A percentile compares a stretch with the other conserved stretches of the same genome.
phyloP scores from a whole-genome alignment of 2,113 vertebrate genomes.

The Chaetura pelagica region DNA sequence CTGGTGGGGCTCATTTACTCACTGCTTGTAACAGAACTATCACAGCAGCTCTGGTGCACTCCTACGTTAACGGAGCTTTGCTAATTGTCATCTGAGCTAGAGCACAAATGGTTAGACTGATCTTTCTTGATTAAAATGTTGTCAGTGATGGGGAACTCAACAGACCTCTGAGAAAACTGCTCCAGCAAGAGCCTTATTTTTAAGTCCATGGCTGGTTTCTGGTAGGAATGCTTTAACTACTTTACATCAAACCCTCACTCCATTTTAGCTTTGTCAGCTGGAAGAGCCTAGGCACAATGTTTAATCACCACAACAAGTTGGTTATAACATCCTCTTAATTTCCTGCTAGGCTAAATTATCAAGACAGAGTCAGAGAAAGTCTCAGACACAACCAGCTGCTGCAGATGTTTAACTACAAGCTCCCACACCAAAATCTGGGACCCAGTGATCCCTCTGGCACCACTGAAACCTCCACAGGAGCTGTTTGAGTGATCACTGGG shows the following conservation, averaged over 20 bases:
- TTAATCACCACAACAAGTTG: background rate
- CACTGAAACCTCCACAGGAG: background rate
- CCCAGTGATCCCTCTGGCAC: fast-evolving
- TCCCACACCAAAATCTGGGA: background rate
- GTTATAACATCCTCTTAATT: background rate
- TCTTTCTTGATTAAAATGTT: conserved; percentile 40
- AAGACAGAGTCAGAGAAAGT: background rate
- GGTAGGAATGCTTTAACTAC: background rate
- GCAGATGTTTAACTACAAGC: background rate
- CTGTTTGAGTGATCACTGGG: background rate
- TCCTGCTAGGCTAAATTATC: background rate
- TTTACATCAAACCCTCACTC: background rate
- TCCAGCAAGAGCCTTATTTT: background rate
- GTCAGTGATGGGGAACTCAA: background rate
- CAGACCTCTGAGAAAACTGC: background rate
- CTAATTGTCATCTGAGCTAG: conserved; percentile 25
- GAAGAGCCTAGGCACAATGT: background rate
- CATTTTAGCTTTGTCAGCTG: background rate
- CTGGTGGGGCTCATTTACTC: conserved; percentile 26
- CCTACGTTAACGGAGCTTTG: background rate
- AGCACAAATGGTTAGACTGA: background rate
- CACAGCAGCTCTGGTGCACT: background rate
- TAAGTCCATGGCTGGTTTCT: background rate
- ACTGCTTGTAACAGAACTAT: background rate
- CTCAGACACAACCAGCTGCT: background rate